Base-by-base conservation (phyloP, 2,113 vertebrate genomes). In the Psilopogon haemacephalus region DNA sequence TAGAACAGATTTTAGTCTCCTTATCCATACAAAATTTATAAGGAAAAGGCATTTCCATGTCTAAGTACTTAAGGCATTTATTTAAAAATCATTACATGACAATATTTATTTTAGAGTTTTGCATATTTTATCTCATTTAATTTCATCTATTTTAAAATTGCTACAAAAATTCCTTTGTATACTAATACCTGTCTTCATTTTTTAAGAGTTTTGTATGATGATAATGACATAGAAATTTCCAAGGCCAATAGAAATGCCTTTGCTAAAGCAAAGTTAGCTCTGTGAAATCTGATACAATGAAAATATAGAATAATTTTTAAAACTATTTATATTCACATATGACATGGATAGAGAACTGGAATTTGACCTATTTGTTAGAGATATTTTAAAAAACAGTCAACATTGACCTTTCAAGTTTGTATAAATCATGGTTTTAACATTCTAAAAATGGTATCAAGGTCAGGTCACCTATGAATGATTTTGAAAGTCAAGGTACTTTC, bases 1-100 rank as follows among this genome's bases (percentile, higher is more conserved):
- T 60, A 93, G 80, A 91, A 44, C 18, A 44, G 44, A 72, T 63
- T 17, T 33, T 77, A 90, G 88, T 71, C 12, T 80, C 65, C 77
- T 78, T 86, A 86, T 54, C 76, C n/a, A 46, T 56, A 35, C 4
- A 75, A 60, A 64, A 63, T 60, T 59, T 67, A 38, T 46, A 79
- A 81, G 48, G 5, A 88, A 18, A n/a, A 92, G 13, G 16, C 6
- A 76, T 54, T 54, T 63, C 65, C 37, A 15, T 33, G 11, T 50
- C 33, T 68, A 58, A 69, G 37, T 89, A 80, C 38, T 50, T 0
- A 56, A 63, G 8, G 1, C 1, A 54, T 63, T 72, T 89, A 35
- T 74, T 91, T 73, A 68, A 72, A 86, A 93, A 89, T 23, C 26
- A 6, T 23, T 64, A 14, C 7, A 23, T 26, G 8, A 13, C 24